Evolutionary conservation across 2,797 vertebrate species (phyloP).

Genomic region (Hemitrygon akajei): DNA sequence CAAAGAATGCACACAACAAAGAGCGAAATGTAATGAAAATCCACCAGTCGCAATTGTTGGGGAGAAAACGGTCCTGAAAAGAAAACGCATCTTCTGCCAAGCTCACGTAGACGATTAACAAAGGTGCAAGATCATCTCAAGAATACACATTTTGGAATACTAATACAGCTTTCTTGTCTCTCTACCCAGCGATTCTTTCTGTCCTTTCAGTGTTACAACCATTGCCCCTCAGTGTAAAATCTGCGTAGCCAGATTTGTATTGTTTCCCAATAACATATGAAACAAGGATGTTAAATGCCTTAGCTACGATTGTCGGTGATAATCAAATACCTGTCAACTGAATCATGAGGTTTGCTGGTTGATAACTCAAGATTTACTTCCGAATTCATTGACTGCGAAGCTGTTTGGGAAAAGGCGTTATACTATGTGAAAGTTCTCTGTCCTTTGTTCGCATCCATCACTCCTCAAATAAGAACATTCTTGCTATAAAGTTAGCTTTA

Average conservation of each 20-base stretch:
- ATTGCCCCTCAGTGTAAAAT: background rate
- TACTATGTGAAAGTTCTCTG: background rate
- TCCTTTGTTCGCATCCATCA: background rate
- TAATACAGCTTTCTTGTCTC: background rate
- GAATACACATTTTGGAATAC: background rate
- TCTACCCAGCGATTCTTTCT: too few relatives aligned
- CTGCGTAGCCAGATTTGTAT: background rate
- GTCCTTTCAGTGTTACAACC: background rate
- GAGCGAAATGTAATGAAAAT: background rate
- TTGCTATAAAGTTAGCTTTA: background rate
- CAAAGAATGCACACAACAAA: conserved; percentile 28
- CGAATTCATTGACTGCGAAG: background rate
- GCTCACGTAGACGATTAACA: background rate
- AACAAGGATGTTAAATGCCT: background rate
- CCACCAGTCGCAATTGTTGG: background rate
- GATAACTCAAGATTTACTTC: background rate
- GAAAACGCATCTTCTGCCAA: background rate
- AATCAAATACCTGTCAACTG: background rate
- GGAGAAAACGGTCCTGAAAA: background rate
- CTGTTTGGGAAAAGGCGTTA: background rate
- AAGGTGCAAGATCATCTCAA: background rate
- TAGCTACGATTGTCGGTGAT: background rate
- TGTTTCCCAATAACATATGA: too few relatives aligned
- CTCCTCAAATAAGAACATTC: background rate
- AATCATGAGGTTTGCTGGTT: too few relatives aligned